These are phyloP conservation scores for Pollenia labialis DNA, from an alignment of 2,888 invertebrate genomes.

Conservation along the genomic window DNA sequence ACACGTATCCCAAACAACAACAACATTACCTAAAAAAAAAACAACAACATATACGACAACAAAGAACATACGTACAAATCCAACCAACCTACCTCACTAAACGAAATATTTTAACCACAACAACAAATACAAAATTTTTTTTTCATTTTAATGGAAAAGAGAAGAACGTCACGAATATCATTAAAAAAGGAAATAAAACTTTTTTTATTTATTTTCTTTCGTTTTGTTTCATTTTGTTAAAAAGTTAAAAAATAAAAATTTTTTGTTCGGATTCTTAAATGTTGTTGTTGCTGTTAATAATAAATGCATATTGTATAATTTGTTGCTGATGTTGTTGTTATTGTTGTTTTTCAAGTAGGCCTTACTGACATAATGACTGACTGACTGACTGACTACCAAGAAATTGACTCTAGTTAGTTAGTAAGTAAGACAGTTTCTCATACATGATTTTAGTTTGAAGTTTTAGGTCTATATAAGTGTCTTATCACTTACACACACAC, in stretches of 20 bases:
- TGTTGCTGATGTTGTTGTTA: conserved; percentile 18
- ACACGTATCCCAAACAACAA: conserved; percentile 41
- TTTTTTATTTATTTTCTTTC: conserved; percentile 47
- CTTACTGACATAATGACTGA: conserved; percentile 61
- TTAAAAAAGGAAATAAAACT: conserved; percentile 69
- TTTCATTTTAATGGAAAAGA: conserved; percentile 26
- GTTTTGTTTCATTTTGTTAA: conserved; percentile 45
- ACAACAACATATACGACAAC: conserved; percentile 36
- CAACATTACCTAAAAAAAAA: conserved; percentile 40
- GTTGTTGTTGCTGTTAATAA: conserved; percentile 43
- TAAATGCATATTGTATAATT: conserved; percentile 59
- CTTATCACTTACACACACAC: conserved; percentile 33
- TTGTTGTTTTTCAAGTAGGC: conserved; percentile 38
- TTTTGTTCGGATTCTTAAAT: conserved; percentile 41
- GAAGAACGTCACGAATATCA: conserved; percentile 70
- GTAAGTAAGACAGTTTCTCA: conserved; percentile 24
- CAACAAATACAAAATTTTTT: conserved; percentile 22
- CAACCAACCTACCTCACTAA: conserved; percentile 71
- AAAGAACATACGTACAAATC: conserved; percentile 25
- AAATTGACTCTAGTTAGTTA: conserved; percentile 46
- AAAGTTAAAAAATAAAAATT: conserved; percentile 1
- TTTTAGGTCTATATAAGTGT: conserved; percentile 46
- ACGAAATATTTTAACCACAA: conserved; percentile 71
- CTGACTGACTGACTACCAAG: conserved; percentile 50
- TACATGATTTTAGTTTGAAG: conserved; percentile 46